Percentiles rank a stretch among this genome's conserved stretches.
Conservation (phyloP, 1,140 invertebrate species). For the Drosophila asahinai region DNA sequence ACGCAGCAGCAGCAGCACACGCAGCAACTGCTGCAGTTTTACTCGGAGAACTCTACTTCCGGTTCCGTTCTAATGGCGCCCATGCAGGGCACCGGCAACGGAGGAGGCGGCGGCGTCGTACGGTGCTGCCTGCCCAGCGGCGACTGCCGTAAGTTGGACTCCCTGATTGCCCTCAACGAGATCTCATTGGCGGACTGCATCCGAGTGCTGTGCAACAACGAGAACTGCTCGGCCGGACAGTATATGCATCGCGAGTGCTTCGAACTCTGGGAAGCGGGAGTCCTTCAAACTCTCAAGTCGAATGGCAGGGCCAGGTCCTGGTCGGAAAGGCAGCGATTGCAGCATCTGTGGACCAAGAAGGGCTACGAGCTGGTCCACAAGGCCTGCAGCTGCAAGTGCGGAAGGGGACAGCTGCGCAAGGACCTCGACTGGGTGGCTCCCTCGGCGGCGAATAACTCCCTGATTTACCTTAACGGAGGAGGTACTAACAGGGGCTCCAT, state of each 20-base stretch:
- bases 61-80: conserved; percentile 59
- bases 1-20: conserved; percentile 42
- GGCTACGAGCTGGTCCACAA: conserved; percentile 97
- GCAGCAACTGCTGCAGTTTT: conserved; percentile 52
- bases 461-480: conserved; percentile 38
- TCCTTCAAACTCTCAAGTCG: conserved; percentile 94
- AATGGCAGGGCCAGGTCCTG: conserved; percentile 96
- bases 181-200: conserved; percentile 92
- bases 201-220: conserved; percentile 97
- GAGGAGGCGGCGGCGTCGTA: conserved; percentile 52
- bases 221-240: conserved; percentile 92
- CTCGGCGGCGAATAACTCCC: conserved; percentile 67
- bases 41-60: conserved; percentile 17
- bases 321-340: conserved; percentile 96
- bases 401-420: conserved; percentile 96
- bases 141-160: conserved; percentile 90
- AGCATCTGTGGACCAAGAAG: conserved; percentile 99
- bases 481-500: conserved; percentile 21
- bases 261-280: conserved; percentile 95
- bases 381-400: conserved; percentile 94
- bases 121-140: conserved; percentile 93
- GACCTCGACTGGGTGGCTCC: conserved; percentile 95
- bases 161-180: conserved; percentile 89
- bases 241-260: conserved; percentile 99
- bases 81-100: conserved; percentile 52